Conservation (phyloP, 2,113 vertebrate species). For the Natator depressus region DNA sequence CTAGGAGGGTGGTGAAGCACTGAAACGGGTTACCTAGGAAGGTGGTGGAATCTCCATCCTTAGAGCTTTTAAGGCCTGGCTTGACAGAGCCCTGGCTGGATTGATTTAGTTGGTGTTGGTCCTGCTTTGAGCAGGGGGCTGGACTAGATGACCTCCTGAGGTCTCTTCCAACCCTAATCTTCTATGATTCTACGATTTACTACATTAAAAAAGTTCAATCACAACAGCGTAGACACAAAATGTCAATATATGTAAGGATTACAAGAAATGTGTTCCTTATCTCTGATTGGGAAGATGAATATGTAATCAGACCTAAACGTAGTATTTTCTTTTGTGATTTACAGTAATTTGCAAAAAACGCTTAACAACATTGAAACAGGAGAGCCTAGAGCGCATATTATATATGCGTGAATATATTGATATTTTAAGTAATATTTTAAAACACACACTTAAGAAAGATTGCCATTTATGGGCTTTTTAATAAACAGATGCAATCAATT, state of each 20-base stretch:
- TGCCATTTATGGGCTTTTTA: conserved; percentile 9
- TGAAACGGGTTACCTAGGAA: too few species aligned
- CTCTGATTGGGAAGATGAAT: conserved; percentile 11
- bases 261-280: conserved; percentile 6
- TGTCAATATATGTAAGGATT: conserved; percentile 13
- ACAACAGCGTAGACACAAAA: conserved; percentile 20
- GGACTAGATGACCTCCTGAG: too few species aligned
- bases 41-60: too few species aligned
- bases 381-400: not conserved
- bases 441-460: not conserved
- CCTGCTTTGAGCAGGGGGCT: too few species aligned
- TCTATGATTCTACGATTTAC: not conserved
- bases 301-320: not conserved
- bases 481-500: not conserved
- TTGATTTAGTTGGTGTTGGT: too few species aligned
- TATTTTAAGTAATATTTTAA: not conserved
- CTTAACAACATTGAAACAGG: not conserved
- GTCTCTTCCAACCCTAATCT: too few species aligned
- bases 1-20: too few species aligned
- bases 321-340: not conserved
- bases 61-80: too few species aligned
- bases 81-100: too few species aligned
- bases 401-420: not conserved
- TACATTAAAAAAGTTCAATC: conserved; percentile 52
- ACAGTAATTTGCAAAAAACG: not conserved